Percentiles rank a stretch among this genome's conserved stretches.
phyloP scores from a whole-genome alignment of 2,888 invertebrate species.

The Anarsia innoxiella region DNA sequence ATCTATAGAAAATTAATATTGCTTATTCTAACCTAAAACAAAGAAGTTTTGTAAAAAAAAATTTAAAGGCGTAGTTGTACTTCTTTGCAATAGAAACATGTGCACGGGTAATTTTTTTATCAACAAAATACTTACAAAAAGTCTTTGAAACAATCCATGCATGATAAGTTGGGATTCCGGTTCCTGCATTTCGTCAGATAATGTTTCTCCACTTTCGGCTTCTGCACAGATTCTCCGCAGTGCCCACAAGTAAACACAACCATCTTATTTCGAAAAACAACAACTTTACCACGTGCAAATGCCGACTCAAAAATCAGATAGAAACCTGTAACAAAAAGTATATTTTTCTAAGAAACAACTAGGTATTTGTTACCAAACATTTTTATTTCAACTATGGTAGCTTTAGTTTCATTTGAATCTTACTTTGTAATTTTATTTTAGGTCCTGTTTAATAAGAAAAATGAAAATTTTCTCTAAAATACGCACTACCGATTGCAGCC shows the following conservation, averaged over 20 bases:
- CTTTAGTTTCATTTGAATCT: neutral
- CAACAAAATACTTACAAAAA: conserved; percentile 77
- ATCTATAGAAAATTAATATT: too few species aligned
- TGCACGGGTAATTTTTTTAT: too few species aligned
- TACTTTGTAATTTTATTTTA: conserved; percentile 6
- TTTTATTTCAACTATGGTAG: neutral
- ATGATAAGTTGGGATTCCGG: conserved; percentile 82
- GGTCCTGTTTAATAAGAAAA: conserved; percentile 1
- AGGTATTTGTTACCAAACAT: neutral
- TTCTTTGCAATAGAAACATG: too few species aligned
- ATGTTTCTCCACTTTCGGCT: conserved; percentile 94
- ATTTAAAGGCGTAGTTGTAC: too few species aligned
- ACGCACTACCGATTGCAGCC: conserved; percentile 8
- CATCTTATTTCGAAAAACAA: conserved; percentile 72
- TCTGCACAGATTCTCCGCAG: conserved; percentile 94
- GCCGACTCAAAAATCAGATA: conserved; percentile 15
- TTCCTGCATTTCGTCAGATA: conserved; percentile 83
- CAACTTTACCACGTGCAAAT: conserved; percentile 16
- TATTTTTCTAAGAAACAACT: neutral
- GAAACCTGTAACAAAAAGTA: conserved; percentile 12
- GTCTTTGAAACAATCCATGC: conserved; percentile 95
- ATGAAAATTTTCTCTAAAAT: conserved; percentile 10
- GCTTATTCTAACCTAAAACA: too few species aligned
- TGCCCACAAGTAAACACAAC: conserved; percentile 95
- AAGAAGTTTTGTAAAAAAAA: too few species aligned